phyloP scores from a whole-genome alignment of 2,113 vertebrate species.

The Erythrolamprus reginae region DNA sequence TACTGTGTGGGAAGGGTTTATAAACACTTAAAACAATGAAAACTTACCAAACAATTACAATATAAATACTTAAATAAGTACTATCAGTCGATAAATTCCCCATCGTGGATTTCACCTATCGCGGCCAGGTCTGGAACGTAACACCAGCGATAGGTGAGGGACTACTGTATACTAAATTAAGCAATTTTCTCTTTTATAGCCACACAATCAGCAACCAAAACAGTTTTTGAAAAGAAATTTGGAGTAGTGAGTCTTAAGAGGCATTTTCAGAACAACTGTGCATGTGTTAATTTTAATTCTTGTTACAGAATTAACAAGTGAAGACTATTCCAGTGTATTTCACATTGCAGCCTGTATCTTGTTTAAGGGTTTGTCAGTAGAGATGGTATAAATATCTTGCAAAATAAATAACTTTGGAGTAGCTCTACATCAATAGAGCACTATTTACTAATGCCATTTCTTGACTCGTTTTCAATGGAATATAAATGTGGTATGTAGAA shows the following conservation, averaged over 20 bases:
- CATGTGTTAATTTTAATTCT: neutral
- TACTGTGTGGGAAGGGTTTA: no score
- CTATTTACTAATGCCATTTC: neutral
- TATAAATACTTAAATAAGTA: no score
- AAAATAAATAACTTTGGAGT: neutral
- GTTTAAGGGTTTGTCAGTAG: neutral
- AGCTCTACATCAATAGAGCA: neutral
- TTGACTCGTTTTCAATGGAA: neutral
- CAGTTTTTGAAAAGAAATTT: slow-evolving; percentile 50
- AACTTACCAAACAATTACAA: no score
- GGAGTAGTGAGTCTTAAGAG: neutral
- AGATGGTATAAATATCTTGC: neutral
- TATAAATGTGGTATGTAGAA: neutral
- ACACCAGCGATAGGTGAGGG: no score
- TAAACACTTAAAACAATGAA: no score
- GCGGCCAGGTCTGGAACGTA: no score
- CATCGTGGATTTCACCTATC: no score
- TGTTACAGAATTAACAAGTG: neutral
- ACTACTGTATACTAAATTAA: neutral
- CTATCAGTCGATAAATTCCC: no score
- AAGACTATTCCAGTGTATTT: neutral
- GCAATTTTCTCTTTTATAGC: slow-evolving; percentile 45
- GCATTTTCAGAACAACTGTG: neutral
- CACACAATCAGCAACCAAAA: slow-evolving; percentile 34
- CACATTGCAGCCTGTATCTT: neutral